Evolutionary conservation across 2,797 vertebrate genomes (phyloP).

Genomic region (Peromyscus eremicus): DNA sequence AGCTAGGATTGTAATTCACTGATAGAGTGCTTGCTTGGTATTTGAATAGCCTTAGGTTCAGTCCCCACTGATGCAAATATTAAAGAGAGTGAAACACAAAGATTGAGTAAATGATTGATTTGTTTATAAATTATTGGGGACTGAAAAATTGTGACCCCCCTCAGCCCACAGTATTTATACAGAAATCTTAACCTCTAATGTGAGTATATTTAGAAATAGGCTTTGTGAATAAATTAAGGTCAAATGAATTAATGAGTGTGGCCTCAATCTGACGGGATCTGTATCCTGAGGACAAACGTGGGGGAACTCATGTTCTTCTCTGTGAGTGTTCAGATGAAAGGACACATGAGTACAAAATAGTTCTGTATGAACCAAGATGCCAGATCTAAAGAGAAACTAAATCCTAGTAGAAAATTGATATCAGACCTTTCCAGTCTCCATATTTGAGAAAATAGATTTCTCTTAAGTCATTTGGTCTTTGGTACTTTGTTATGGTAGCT

Average conservation of each 20-base stretch:
- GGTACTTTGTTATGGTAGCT: background rate
- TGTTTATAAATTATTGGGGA: background rate
- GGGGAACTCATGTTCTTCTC: background rate
- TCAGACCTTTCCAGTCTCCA: conserved; percentile 1
- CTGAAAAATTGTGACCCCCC: background rate
- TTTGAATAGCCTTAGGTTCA: background rate
- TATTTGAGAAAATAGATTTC: conserved; percentile 35
- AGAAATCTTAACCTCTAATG: background rate
- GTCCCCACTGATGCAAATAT: too few species aligned
- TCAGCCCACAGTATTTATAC: background rate
- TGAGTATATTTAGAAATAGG: background rate
- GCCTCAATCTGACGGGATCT: background rate
- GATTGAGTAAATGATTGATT: background rate
- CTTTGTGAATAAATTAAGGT: background rate
- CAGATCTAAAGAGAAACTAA: background rate
- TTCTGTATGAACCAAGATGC: background rate
- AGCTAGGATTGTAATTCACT: background rate
- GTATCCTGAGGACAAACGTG: background rate
- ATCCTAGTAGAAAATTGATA: background rate
- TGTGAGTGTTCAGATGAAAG: background rate
- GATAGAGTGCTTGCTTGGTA: background rate
- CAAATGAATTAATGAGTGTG: background rate
- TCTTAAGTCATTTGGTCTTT: background rate
- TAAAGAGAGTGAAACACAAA: background rate
- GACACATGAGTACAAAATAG: background rate